Base-by-base conservation (phyloP, 2,113 vertebrate species). In the Agapornis roseicollis region DNA sequence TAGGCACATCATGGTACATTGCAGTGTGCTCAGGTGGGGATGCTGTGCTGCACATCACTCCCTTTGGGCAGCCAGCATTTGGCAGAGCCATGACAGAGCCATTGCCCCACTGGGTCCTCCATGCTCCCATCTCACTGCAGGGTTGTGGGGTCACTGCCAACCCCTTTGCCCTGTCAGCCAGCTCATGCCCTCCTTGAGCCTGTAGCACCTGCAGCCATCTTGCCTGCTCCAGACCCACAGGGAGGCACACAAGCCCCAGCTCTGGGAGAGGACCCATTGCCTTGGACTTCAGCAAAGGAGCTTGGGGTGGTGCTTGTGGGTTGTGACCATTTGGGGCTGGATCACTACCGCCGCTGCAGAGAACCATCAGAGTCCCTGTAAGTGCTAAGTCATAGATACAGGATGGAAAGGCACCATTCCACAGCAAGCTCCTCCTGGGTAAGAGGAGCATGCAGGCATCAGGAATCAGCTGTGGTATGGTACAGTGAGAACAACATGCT, bases 21-120 rank as follows among this genome's bases (percentile, higher is more conserved):
- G 55, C 25, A 52, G 41, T 29, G 16, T 76, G 47, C 71, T 39
- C 31, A 16, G 25, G 53, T 14, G 16, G 33, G 41, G 16, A 52
- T 47, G 24, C 60, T 70, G n/a, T 52, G 68, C 41, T 53, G 27
- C 27, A 15, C 4, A 0, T 47, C 0, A 0, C 35, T 79, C 61
- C 55, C 18, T 33, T 1, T 1, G 33, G 35, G 33, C 2, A 4
- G 58, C 13, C 37, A 77, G 35, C 17, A 10, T 39, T 72, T 27
- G 19, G 22, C 35, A 78, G 53, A 84, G 23, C 44, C 35, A 41
- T 14, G 19, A 6, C 56, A 33, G 55, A 78, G 33, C 16, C 58
- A 11, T 16, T 39, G 58, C 27, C 37, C 20, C 37, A 0, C 13
- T 2, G 33, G 11, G 9, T 58, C 42, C 42, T 65, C 39, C 60